phyloP scores from a whole-genome alignment of 2,113 vertebrate species.

The Orientallactaga bullata region DNA sequence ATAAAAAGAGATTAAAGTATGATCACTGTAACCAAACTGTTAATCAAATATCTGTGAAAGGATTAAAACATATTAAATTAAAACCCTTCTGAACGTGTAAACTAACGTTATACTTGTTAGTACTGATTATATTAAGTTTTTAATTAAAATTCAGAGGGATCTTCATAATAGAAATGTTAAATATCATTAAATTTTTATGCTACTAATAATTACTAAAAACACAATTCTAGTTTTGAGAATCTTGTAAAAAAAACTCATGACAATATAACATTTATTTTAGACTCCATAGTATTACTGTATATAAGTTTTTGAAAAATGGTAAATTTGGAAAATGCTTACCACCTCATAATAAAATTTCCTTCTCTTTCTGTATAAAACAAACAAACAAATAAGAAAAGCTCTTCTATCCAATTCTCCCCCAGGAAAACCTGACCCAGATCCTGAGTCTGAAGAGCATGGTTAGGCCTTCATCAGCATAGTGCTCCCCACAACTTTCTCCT shows the following conservation, averaged over 20 bases:
- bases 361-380: neutral
- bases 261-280: slow-evolving; percentile 49
- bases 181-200: slow-evolving; percentile 65
- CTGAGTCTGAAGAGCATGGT: neutral
- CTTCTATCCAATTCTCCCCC: neutral
- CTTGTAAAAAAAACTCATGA: slow-evolving; percentile 47
- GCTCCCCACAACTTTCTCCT: neutral
- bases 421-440: neutral
- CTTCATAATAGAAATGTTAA: slow-evolving; percentile 63
- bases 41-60: slow-evolving; percentile 69
- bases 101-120: slow-evolving; percentile 62
- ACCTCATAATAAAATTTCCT: neutral
- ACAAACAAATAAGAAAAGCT: neutral
- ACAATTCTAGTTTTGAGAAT: slow-evolving; percentile 50
- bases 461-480: neutral
- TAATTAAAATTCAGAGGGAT: slow-evolving; percentile 62
- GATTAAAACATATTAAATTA: slow-evolving; percentile 65
- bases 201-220: slow-evolving; percentile 61
- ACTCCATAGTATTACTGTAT: neutral
- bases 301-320: neutral
- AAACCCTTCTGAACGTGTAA: slow-evolving; percentile 41
- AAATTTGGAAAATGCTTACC: slow-evolving; percentile 10
- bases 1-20: slow-evolving; percentile 74
- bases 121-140: slow-evolving; percentile 59
- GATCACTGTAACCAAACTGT: slow-evolving; percentile 72